Evolutionary conservation across 2,888 invertebrate genomes (phyloP), one percentile per base, ranked within the genome.

Genomic region (Coecobrya sp.): DNA sequence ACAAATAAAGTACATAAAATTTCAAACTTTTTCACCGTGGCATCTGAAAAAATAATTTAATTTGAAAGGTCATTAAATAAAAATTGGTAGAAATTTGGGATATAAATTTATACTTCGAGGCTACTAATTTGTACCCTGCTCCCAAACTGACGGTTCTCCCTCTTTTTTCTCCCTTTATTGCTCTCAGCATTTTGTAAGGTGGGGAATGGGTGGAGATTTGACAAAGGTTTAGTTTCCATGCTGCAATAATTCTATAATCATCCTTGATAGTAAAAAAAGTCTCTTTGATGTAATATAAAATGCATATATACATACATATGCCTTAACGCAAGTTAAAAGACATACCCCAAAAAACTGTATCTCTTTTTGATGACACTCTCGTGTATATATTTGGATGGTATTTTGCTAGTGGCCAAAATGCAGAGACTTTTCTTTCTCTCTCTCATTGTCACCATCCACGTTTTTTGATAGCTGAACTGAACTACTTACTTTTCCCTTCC

Each of bases 401-500:
- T n/a, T n/a, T n/a, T n/a, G 27, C 49, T 70, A 36, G 70, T n/a
- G 36, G 7, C 30, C 4, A 65, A 30, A 68, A 30, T 1, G n/a
- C 10, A 22, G 10, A 36, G 19, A 11, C 7, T 5, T n/a, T 45
- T 3, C n/a, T 45, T 73, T 36, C n/a, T 36, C 45, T 42, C 42
- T 13, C 42, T 22, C 73, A 42, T 45, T 73, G 70, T 36, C 36
- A 1, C 7, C 27, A 10, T 68, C 36, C 42, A 73, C 73, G 22
- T 73, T 70, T 65, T 19, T 27, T 73, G 22, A 42, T n/a, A 59
- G 22, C 59, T 2, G 19, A 52, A 52, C 70, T 36, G 36, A 68
- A 68, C 30, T 68, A 68, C 30, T 68, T n/a, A 68, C 68, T 68
- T 36, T 7, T 22, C 36, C 30, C n/a, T 45, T 19, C 73, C 45